Base-by-base conservation (phyloP, 2,797 vertebrate genomes). In the Sebastes iracundus region DNA sequence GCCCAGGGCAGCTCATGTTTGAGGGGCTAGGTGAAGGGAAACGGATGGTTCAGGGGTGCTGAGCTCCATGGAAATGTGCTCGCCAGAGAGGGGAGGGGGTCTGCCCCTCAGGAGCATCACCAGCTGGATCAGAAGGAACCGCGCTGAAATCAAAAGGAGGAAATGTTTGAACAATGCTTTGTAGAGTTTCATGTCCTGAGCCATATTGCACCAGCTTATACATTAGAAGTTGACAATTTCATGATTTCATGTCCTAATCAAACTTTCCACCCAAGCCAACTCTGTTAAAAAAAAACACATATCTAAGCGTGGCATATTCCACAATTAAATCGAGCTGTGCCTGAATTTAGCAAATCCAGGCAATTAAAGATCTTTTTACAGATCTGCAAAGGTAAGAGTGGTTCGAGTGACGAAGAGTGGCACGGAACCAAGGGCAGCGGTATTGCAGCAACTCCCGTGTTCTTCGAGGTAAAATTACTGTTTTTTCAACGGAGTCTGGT, bases 11-110 rank as follows among this genome's bases (percentile, higher is more conserved):
- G 79, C 75, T 71, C 20, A 58, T 79, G 85, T 79, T 84, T 62
- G 55, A 86, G 75, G 68, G 77, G 58, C 81, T 56, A 87, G 83
- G 88, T 92, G 91, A 92, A 87, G 84, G 80, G 88, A 90, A 90
- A 89, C 81, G 62, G 87, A 91, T 87, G 85, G 77, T 91, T 90
- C 83, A 83, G 38, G 73, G 83, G 59, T 65, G 69, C 75, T 58
- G 70, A 81, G 90, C 83, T 77, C 69, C 77, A 82, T 87, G 72
- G 79, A 90, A 90, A 91, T 80, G 49, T 83, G 28, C 53, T 73
- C 63, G n/a, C 63, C 52, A 75, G 77, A 69, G 71, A 86, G 10
- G 22, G 53, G 49, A 22, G 20, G 22, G 18, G 68, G 22, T 60
- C 38, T 49, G 14, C 27, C 67, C 79, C 18, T 7, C 35, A 87